Base-by-base conservation (phyloP, 2,113 vertebrate genomes). In the Plotosus lineatus region DNA sequence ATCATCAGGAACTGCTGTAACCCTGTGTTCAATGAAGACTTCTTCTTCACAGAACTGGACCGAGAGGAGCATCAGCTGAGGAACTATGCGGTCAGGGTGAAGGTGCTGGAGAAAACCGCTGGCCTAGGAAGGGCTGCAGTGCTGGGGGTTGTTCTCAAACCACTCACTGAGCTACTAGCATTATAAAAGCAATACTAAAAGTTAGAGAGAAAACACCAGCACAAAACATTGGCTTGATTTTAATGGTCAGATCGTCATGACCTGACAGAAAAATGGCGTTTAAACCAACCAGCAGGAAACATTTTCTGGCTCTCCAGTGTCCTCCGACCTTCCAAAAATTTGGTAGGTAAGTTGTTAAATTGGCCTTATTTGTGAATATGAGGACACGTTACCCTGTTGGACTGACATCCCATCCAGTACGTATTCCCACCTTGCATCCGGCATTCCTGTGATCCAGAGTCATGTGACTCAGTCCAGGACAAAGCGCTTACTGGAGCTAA, bases 11-110 rank as follows among this genome's bases (percentile, higher is more conserved):
- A 92, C 83, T 89, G 90, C 83, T 73, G 79, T 26, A 83, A 78
- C 61, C 92, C 89, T 2, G 87, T 92, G 74, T 94, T 94, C 68
- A 93, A 93, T 77, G 92, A 94, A 82, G 92, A 93, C 58, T 94
- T 94, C 86, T 93, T 89, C 86, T 94, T 93, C 73, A 91, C 88
- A 9, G 88, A 90, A 51, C 90, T 88, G 3, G 88, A 90, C 46
- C 90, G 91, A 55, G 86, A 77, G n/a, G 83, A 74, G 3, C 81
- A 87, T 10, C 84, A 83, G 48, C 77, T 94, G 55, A n/a, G 36
- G 63, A 81, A 80, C 14, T 83, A 92, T 80, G 79, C 90, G 53
- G 88, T 94, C 51, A 88, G 85, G 71, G 38, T 93, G 23, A 93
- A 92, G 86, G 89, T 93, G 26, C 38, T 93, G 76, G 86, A 90